Evolutionary conservation across 2,797 vertebrate species (phyloP), one percentile per base, ranked within the genome.

Genomic region (Anolis apletophallus): DNA sequence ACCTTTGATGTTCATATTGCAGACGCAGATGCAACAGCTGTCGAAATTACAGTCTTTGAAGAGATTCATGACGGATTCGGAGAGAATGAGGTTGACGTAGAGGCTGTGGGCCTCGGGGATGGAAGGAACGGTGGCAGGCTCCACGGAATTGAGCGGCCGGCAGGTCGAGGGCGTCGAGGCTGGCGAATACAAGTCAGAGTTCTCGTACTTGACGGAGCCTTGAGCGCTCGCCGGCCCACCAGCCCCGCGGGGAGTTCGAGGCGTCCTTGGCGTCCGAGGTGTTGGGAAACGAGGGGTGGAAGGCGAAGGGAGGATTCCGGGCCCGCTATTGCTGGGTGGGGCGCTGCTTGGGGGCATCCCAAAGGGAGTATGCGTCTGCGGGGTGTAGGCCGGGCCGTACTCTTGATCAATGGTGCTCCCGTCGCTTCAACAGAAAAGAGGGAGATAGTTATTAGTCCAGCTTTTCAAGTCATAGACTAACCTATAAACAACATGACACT

Each of bases 11-110:
- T 99, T 99, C 98, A 98, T 99, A 96, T 99, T 99, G 93, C 99
- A 99, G 69, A 98, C 99, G 46, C 99, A 99, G 93, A 99, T 97
- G 96, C 99, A 99, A 95, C 99, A 99, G 97, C 98, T 99, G 97
- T 99, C 99, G 73, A 99, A 99, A 97, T 99, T 99, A 93, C 99
- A 99, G 97, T 99, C 99, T 93, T 98, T 99, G 96, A 98, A 99
- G 91, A 99, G 98, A 90, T 99, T 99, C 98, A 99, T 98, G 92
- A 99, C 98, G 0, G 99, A 99, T 93, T 99, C 99, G 0, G 99
- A 99, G 88, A 99, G 98, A 94, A 99, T 99, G 95, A 99, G 98
- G 81, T 98, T 99, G 84, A 99, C 99, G 17, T 99, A 99, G 80
- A 99, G 98, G 96, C 99, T 99, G 96, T 99, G 99, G 29, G 99